Base-by-base conservation (phyloP, 2,797 vertebrate species). In the Tadarida brasiliensis region DNA sequence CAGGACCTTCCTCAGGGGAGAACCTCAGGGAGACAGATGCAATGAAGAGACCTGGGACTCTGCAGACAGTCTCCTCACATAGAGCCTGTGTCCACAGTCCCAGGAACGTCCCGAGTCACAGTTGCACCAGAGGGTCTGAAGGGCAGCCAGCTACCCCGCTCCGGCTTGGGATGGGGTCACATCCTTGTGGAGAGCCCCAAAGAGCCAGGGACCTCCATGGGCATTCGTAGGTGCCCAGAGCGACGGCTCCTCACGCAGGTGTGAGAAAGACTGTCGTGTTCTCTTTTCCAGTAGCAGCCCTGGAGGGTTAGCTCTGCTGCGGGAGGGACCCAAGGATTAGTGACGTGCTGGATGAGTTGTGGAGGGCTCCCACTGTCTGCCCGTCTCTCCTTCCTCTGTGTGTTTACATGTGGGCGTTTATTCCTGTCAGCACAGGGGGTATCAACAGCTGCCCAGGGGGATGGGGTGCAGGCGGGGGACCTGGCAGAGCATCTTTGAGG, bases 381-480 rank as follows among this genome's bases (percentile, higher is more conserved):
- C 22, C 1, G 1, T 54, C 44, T 9, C 4, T 26, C 8, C 11
- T 17, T 4, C 51, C 11, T 59, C 0, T 1, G 2, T 47, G 24
- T 33, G 0, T 33, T 12, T 54, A 3, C 0, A 0, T 0, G 44
- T 11, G 26, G 11, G 49, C 11, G 5, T 56, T 57, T 33, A 30
- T n/a, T 39, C 39, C 51, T 57, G 0, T 57, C 11, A 65, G 74
- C 49, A 19, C 30, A 26, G 15, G 8, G 30, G 68, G 7, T 22
- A 8, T 65, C n/a, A 63, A 26, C 3, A 8, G 67, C 30, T 1
- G 39, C 47, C 15, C 2, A 3, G 28, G 8, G 30, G 68, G 7
- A 6, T 10, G 49, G 17, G 7, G 56, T 0, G 1, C 49, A 71
- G 39, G 30, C 30, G 22, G 30, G 61, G 44, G 17, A 51, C 63